Evolutionary conservation across 2,797 vertebrate genomes (phyloP).

Genomic region (Clamator glandarius): DNA sequence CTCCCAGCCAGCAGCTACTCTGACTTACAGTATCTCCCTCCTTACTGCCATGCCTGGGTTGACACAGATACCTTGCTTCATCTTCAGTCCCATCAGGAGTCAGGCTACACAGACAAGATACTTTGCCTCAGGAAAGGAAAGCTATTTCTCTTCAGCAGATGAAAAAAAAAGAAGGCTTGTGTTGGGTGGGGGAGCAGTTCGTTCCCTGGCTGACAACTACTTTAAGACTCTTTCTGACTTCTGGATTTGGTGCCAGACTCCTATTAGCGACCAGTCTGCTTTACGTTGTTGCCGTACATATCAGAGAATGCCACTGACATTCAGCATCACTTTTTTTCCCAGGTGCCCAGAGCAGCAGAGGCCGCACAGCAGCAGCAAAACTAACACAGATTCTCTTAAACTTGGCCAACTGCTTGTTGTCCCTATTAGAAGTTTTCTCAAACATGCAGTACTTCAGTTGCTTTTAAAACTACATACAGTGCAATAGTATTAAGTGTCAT

Average conservation of each 20-base stretch:
- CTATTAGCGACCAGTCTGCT: background rate
- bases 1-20: background rate
- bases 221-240: background rate
- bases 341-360: background rate
- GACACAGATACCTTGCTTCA: background rate
- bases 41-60: background rate
- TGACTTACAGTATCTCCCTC: background rate
- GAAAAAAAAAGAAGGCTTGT: background rate
- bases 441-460: background rate
- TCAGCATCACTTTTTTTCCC: background rate
- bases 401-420: background rate
- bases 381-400: background rate
- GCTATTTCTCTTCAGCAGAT: background rate
- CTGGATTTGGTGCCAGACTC: background rate
- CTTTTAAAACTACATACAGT: background rate
- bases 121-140: background rate
- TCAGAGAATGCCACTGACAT: background rate
- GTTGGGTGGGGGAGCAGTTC: background rate
- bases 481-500: background rate
- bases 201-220: background rate
- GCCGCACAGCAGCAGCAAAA: background rate
- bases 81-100: background rate
- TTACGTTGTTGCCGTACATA: accelerated
- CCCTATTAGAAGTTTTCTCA: background rate
- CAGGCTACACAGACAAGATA: background rate